Base-by-base conservation (phyloP, 2,113 vertebrate genomes). In the Coreoperca whiteheadi region DNA sequence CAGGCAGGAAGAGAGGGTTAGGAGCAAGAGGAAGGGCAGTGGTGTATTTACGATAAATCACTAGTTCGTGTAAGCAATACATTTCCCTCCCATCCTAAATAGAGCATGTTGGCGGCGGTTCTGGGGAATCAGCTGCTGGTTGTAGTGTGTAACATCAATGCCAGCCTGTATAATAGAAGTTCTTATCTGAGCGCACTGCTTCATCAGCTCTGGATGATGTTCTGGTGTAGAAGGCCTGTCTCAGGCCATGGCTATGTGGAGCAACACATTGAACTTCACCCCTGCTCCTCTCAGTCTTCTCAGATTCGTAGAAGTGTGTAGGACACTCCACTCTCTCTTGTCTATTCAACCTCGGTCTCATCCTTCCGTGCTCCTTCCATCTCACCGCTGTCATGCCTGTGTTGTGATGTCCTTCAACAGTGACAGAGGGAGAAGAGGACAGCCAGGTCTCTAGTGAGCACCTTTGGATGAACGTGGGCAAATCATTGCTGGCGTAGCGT, bases 41-140 rank as follows among this genome's bases (percentile, higher is more conserved):
- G 68, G 70, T 86, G 78, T 84, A 86, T 82, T 95, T 93, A 87
- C 87, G 60, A 88, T 88, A 92, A 94, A 89, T 89, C 82, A 85
- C 82, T 88, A 32, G 25, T 78, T 86, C 61, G 53, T 80, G 77
- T 53, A 61, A 63, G 74, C 90, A 64, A 65, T 88, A 82, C 65
- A 83, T 86, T 85, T 88, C 54, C 84, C 76, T 81, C 60, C 70
- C 50, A 18, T 76, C 54, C 60, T 83, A 78, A 84, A 80, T 48
- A 82, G 68, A 82, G 63, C 48, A 30, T 18, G 43, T 74, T 82
- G 63, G 54, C 34, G 11, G 50, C 59, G 85, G 25, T 90, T 93
- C 86, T 92, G 81, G 89, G 86, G 93, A 93, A 77, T 86, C 86
- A 76, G 82, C 76, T 76, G 71, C 72, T 87, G 84, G 82, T 87